Evolutionary conservation across 2,113 vertebrate species (phyloP), one percentile per base, ranked within the genome.

Genomic region (Microcebus griseorufus): DNA sequence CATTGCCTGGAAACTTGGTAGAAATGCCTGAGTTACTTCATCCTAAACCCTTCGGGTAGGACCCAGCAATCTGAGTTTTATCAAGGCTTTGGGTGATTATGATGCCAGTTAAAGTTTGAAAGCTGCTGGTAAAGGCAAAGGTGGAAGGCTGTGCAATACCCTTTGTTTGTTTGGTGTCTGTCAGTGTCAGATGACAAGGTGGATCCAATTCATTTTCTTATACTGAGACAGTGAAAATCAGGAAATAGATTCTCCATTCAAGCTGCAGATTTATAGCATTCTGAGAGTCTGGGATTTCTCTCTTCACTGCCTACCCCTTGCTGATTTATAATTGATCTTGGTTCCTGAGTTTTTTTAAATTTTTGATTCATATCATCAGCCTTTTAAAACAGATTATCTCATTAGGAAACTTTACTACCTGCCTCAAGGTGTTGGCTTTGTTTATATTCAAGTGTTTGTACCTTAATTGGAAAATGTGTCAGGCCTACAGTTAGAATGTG

Each of bases 391-490:
- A 93, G 86, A 62, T 32, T 75, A 65, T 87, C 97, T 97, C 80
- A 90, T 78, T 93, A 95, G 90, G 83, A 89, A 96, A 90, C 34
- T 42, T 94, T 39, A 11, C 25, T 70, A 17, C 9, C 32, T 22
- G 11, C 45, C 32, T 89, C 67, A 32, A 93, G 70, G 53, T 96
- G 94, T 4, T 0, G 20, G 23, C 23, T 97, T 94, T 97, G 32
- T 96, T 97, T 98, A 34, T 70, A 9, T 2, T 73, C 45, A 60
- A 9, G 3, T 29, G 48, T 95, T 80, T 97, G 29, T 79, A 42
- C 93, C 48, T 51, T 98, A 98, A 97, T 91, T 98, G 94, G 96
- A 82, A 98, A 97, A 97, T 20, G 53, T 96, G 86, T 95, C 95
- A 95, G 97, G 90, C 90, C 64, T 62, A 4, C 60, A 51, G 45